Conservation (phyloP, 2,888 invertebrate genomes). For the Brachynemurus nebulosus region DNA sequence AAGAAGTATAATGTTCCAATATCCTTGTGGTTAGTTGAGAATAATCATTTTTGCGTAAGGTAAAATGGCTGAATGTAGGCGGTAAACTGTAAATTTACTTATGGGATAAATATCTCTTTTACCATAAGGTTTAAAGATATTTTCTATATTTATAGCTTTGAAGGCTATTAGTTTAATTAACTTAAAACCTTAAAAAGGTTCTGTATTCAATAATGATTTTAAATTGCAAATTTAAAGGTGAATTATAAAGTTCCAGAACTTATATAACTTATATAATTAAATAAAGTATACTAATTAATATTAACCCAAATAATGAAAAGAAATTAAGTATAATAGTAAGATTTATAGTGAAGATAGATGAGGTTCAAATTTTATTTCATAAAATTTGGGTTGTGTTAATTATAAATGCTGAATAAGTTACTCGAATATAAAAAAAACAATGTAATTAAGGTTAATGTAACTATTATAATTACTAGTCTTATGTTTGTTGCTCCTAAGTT, state of each 20-base stretch:
- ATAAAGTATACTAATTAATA: constrained; percentile 21
- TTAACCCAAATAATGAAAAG: constrained; percentile 10
- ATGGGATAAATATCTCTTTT: constrained; percentile 37
- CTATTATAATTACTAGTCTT: constrained; percentile 33
- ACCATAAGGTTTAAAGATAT: constrained; percentile 38
- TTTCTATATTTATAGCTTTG: too few relatives aligned
- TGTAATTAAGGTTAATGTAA: constrained; percentile 38
- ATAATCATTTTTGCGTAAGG: constrained; percentile 51
- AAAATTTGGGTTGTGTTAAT: constrained; percentile 36
- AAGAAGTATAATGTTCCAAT: constrained; percentile 61
- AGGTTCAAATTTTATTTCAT: constrained; percentile 26
- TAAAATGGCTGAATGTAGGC: constrained; percentile 54
- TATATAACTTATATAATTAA: too few relatives aligned
- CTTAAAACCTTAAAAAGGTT: too few relatives aligned
- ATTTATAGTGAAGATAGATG: background rate
- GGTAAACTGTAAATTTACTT: too few relatives aligned
- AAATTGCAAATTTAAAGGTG: constrained; percentile 47
- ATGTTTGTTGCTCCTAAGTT: constrained; percentile 33
- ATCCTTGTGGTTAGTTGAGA: constrained; percentile 61
- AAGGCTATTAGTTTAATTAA: too few relatives aligned
- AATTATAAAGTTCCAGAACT: constrained; percentile 26
- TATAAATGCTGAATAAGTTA: constrained; percentile 35
- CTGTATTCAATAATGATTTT: constrained; percentile 36
- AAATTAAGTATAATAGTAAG: constrained; percentile 14
- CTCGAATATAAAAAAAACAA: constrained; percentile 42